phyloP scores from a whole-genome alignment of 1,140 invertebrate species.

The Penaeus vannamei region DNA sequence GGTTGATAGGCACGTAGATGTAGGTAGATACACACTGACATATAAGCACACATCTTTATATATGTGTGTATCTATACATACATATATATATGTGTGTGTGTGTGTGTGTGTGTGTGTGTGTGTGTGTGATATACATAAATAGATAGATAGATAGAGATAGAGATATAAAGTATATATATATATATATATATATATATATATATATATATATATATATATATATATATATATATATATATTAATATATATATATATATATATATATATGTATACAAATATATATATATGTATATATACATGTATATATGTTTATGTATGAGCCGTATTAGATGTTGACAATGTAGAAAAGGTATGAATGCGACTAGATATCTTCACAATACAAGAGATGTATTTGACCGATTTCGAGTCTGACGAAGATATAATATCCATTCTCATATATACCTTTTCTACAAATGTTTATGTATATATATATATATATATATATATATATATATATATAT shows the following conservation, averaged over 20 bases:
- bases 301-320: background rate
- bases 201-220: background rate
- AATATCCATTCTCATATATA: background rate
- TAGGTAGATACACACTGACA: background rate
- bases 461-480: constrained; percentile 49
- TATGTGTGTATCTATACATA: background rate
- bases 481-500: constrained; percentile 52
- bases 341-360: too few species aligned
- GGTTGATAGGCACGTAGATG: background rate
- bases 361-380: too few species aligned
- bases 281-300: background rate
- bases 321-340: too few species aligned
- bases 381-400: too few species aligned
- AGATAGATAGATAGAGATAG: too few species aligned
- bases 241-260: background rate
- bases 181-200: background rate
- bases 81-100: constrained; percentile 21
- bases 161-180: too few species aligned
- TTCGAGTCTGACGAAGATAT: too few species aligned
- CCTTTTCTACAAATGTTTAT: constrained; percentile 27
- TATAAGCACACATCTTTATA: background rate
- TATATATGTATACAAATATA: background rate
- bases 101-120: too few species aligned
- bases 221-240: background rate
- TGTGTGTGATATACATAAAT: too few species aligned